These are phyloP conservation scores for Actinia tenebrosa DNA, from an alignment of 64 coral and sea anemone genomes.

Conservation along the genomic window DNA sequence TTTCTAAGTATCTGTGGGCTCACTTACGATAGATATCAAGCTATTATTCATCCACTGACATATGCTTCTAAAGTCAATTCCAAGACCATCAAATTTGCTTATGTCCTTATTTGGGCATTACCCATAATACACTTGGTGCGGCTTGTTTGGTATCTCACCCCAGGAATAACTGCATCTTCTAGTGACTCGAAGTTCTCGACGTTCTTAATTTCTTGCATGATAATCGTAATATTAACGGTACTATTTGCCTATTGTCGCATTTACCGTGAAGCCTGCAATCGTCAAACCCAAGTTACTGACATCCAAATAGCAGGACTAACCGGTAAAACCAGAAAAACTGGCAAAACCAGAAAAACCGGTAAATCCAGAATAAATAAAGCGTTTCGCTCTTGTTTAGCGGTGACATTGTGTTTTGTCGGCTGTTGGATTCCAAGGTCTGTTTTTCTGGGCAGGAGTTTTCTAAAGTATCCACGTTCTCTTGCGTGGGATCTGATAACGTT, in stretches of 20 bases:
- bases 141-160: slow-evolving; percentile 18
- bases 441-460: slow-evolving; percentile 14
- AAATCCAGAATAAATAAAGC: slow-evolving; percentile 31
- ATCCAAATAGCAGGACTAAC: background rate
- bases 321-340: too few relatives aligned
- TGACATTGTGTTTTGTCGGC: slow-evolving; percentile 32
- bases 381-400: slow-evolving; percentile 32
- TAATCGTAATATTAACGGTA: background rate
- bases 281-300: background rate
- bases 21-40: slow-evolving; percentile 30
- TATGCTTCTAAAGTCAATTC: slow-evolving; percentile 4
- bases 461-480: background rate
- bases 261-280: background rate
- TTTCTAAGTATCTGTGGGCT: slow-evolving; percentile 38
- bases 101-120: slow-evolving; percentile 19
- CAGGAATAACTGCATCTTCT: background rate
- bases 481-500: slow-evolving; percentile 31
- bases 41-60: slow-evolving; percentile 30
- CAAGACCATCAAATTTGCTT: background rate
- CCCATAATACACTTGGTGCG: slow-evolving; percentile 22
- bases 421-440: slow-evolving; percentile 30
- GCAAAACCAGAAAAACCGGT: background rate
- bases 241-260: background rate
- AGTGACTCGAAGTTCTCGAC: slow-evolving; percentile 13
- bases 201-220: slow-evolving; percentile 12